A percentile compares a stretch with the other conserved stretches of the same genome.
phyloP scores from a whole-genome alignment of 2,888 invertebrate species.

The Smittia aterrima region DNA sequence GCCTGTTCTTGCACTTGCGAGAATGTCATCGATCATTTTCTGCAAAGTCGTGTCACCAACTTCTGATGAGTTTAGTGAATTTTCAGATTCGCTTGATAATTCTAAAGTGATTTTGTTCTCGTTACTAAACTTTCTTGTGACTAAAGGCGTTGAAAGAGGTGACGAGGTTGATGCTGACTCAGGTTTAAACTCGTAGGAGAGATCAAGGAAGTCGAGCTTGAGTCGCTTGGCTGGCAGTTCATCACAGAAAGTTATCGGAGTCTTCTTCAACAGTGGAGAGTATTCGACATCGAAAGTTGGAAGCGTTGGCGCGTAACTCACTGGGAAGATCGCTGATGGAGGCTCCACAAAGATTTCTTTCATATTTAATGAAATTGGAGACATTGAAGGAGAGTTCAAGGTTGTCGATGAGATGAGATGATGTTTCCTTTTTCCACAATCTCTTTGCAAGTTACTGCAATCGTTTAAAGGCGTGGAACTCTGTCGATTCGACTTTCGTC shows the following conservation, averaged over 20 bases:
- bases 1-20: constrained; percentile 51
- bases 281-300: constrained; percentile 53
- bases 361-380: constrained; percentile 7
- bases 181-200: constrained; percentile 36
- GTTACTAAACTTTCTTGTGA: neutral
- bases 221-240: constrained; percentile 41
- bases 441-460: constrained; percentile 17
- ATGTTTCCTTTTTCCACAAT: constrained; percentile 2
- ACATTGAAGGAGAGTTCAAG: neutral
- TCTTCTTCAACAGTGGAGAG: constrained; percentile 47
- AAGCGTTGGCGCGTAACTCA: constrained; percentile 50
- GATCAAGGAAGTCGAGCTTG: constrained; percentile 31
- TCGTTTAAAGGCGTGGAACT: constrained; percentile 31
- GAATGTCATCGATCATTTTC: constrained; percentile 53
- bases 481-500: neutral
- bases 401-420: constrained; percentile 6
- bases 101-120: neutral
- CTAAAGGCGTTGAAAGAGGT: constrained; percentile 30
- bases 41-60: constrained; percentile 53
- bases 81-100: constrained; percentile 43
- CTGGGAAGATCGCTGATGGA: neutral
- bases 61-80: constrained; percentile 49
- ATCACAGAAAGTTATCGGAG: neutral
- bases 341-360: constrained; percentile 28
- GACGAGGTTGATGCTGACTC: constrained; percentile 29